Evolutionary conservation across 2,888 invertebrate genomes (phyloP), one percentile per base, ranked within the genome.

Genomic region (Synanthedon tipuliformis): DNA sequence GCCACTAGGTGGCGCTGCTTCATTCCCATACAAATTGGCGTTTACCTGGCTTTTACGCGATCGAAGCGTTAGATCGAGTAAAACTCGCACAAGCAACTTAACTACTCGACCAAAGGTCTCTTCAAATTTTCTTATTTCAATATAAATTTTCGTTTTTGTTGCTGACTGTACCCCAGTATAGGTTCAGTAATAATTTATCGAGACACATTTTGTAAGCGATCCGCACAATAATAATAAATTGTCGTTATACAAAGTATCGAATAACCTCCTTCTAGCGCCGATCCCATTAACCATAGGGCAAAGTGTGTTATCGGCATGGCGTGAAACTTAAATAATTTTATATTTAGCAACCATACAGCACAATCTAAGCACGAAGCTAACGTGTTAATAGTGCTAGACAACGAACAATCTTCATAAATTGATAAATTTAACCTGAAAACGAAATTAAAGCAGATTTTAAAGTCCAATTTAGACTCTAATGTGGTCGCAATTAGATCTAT

Each of bases 341-440:
- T 73, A 76, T 80, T 78, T 74, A 78, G 73, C 72, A 75, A 73
- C 59, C 68, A 64, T 62, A 62, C 64, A 60, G 63, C 57, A 59
- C 65, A 54, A 65, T 62, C 59, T 58, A 57, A 65, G 71, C 70
- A 71, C 72, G 72, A 75, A 69, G 68, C 62, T 75, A 79, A 83
- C 78, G 78, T 82, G 81, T 81, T 81, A 81, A 82, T 82, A 80
- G 64, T 64, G 68, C 70, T 67, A 73, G 73, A 74, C 78, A 77
- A 68, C 68, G 73, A 74, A 75, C 80, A 77, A 77, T 79, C 77
- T 78, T 77, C 70, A 68, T 73, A 81, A 82, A 81, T 81, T 82
- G 78, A 82, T 84, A 81, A 81, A 80, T 81, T 80, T 74, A 68
- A 67, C 60, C 69, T 68, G 59, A 67, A 71, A 71, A 63, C 61